These are phyloP conservation scores for Byasa hedistus DNA, from an alignment of 2,888 invertebrate species.

Conservation along the genomic window DNA sequence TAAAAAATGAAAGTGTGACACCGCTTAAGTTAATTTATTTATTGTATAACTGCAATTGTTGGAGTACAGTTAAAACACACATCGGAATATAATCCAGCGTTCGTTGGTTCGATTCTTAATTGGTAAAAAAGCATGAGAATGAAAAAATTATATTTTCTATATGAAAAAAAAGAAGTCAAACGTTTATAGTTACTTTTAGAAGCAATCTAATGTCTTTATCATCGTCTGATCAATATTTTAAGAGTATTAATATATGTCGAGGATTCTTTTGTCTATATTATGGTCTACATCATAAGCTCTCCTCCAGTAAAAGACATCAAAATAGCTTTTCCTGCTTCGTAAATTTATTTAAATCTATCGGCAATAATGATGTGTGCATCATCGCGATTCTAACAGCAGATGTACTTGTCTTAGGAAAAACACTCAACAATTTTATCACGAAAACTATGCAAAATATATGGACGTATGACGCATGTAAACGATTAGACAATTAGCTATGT, in stretches of 20 bases:
- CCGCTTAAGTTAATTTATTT: neutral
- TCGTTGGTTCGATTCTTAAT: too few species aligned
- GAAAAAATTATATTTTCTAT: neutral
- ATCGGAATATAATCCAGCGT: too few species aligned
- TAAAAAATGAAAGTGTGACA: slow-evolving; percentile 15
- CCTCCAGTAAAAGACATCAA: too few species aligned
- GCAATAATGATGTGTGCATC: too few species aligned
- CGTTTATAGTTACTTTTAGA: neutral
- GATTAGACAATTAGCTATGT: slow-evolving; percentile 35
- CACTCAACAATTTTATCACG: neutral
- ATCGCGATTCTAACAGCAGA: too few species aligned
- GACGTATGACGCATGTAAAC: slow-evolving; percentile 29
- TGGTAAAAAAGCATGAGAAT: neutral
- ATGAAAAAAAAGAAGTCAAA: neutral
- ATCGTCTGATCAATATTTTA: too few species aligned
- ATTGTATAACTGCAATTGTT: slow-evolving; percentile 3
- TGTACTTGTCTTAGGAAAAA: neutral
- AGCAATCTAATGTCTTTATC: too few species aligned
- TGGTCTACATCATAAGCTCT: too few species aligned
- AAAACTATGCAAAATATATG: neutral
- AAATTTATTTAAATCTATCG: too few species aligned
- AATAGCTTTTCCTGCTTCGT: too few species aligned
- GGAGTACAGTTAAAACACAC: neutral
- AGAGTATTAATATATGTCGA: too few species aligned
- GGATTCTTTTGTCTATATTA: too few species aligned